Percentiles rank a stretch among this genome's conserved stretches.
Evolutionary conservation across 35 echinoderm and acorn worm genomes (phyloP).

Genomic region (Chiridota heheva): DNA sequence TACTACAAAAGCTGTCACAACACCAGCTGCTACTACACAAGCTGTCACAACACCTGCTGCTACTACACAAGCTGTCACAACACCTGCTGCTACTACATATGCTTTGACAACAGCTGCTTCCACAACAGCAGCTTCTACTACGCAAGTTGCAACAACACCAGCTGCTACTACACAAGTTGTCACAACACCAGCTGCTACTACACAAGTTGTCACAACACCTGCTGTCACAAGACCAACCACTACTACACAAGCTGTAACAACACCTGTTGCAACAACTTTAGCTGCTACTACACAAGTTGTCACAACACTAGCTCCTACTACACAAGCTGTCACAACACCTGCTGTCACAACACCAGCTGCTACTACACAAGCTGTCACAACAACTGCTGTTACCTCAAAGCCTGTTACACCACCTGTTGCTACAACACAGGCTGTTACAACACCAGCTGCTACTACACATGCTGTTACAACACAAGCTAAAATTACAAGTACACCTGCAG

Average conservation of each 20-base stretch:
- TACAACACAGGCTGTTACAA: background rate
- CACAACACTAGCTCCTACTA: constrained; percentile 12
- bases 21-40: background rate
- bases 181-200: constrained; percentile 1
- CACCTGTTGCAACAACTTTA: background rate
- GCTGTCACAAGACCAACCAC: constrained; percentile 24
- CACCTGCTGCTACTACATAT: background rate
- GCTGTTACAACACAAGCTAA: background rate
- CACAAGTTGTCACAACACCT: background rate
- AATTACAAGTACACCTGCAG: background rate
- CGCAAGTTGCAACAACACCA: background rate
- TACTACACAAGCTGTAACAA: constrained; percentile 4
- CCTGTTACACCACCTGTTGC: background rate
- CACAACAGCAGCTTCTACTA: constrained; percentile 11
- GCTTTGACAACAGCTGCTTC: background rate
- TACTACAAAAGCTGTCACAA: constrained; percentile 14
- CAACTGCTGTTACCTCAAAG: constrained; percentile 1
- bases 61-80: background rate
- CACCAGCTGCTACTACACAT: background rate
- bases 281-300: constrained; percentile 4
- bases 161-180: constrained; percentile 10
- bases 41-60: background rate
- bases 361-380: background rate
- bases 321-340: constrained; percentile 28
- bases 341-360: background rate